A percentile compares a stretch with the other conserved stretches of the same genome.
phyloP scores from a whole-genome alignment of 2,888 invertebrate species.

The Archips xylosteana region DNA sequence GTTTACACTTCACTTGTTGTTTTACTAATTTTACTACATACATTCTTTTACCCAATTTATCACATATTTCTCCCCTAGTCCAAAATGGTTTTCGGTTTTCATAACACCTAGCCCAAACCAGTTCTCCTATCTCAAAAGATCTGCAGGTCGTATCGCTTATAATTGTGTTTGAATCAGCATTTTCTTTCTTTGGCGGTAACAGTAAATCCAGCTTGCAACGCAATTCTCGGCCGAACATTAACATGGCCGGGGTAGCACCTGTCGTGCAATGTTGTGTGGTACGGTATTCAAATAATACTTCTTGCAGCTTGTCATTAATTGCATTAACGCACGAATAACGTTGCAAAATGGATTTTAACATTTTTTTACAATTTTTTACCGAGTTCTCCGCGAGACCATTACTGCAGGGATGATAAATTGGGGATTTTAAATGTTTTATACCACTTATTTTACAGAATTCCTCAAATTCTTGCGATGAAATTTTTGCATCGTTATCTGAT shows the following conservation, averaged over 20 bases:
- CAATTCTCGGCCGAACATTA: conserved; percentile 26
- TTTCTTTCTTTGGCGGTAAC: background rate
- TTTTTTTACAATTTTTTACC: conserved; percentile 13
- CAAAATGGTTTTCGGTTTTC: conserved; percentile 10
- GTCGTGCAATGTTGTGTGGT: conserved; percentile 15
- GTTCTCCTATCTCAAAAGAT: background rate
- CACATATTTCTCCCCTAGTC: background rate
- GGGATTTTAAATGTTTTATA: conserved; percentile 16
- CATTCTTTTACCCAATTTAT: conserved; percentile 13
- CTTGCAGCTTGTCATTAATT: conserved; percentile 1
- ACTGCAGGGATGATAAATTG: conserved; percentile 14
- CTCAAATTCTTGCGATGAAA: too few relatives aligned
- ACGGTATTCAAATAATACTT: conserved; percentile 13
- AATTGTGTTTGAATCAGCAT: background rate
- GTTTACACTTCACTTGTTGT: background rate
- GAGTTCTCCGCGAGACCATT: conserved; percentile 12
- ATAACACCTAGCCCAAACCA: conserved; percentile 21
- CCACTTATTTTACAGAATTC: background rate
- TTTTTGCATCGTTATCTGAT: too few relatives aligned
- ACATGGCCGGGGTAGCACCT: conserved; percentile 8
- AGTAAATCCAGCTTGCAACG: conserved; percentile 18
- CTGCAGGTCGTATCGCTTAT: background rate
- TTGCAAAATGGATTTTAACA: conserved; percentile 17
- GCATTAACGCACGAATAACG: background rate
- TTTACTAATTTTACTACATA: background rate